Evolutionary conservation across 2,113 vertebrate species (phyloP), one percentile per base, ranked within the genome.

Genomic region (Cyanistes caeruleus): DNA sequence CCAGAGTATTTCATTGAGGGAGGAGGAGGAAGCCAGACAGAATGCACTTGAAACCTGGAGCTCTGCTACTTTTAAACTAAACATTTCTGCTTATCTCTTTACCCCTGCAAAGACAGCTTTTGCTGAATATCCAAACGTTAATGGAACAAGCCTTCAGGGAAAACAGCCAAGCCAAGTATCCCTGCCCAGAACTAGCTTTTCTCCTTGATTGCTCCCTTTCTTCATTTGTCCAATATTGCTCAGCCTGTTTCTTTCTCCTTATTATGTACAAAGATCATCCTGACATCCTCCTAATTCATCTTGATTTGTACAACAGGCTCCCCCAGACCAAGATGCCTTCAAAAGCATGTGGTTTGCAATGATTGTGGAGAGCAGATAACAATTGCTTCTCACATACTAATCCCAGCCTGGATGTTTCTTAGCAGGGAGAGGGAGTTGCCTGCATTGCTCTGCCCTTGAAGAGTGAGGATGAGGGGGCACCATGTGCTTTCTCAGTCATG

Each of bases 11-110:
- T 95, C 89, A 80, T 70, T 84, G 81, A 95, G 81, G 60, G 21
- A 30, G 37, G 51, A 82, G 63, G 44, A 87, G 70, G 70, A 93
- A 94, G 27, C 62, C 82, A 87, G 94, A 94, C 93, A 95, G 87
- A 91, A 97, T 77, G 51, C 55, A 82, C 44, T 91, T 67, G 74
- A 94, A 95, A 95, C 67, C 77, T 96, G 84, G 91, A 94, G 49
- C 62, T 93, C 77, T 86, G 62, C 86, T 95, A 72, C 91, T 90
- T 96, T 93, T 92, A 96, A 97, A 91, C 90, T 80, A 96, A 97
- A 95, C 92, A 64, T 92, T 97, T 93, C 74, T 95, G 69, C 93
- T 94, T 97, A 94, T 97, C 95, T 95, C 86, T 49, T 83, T 79
- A 72, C 85, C 59, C 74, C 49, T 87, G 64, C 67, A 81, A 84